Base-by-base conservation (phyloP, 2,797 vertebrate species). In the Sciurus carolinensis region DNA sequence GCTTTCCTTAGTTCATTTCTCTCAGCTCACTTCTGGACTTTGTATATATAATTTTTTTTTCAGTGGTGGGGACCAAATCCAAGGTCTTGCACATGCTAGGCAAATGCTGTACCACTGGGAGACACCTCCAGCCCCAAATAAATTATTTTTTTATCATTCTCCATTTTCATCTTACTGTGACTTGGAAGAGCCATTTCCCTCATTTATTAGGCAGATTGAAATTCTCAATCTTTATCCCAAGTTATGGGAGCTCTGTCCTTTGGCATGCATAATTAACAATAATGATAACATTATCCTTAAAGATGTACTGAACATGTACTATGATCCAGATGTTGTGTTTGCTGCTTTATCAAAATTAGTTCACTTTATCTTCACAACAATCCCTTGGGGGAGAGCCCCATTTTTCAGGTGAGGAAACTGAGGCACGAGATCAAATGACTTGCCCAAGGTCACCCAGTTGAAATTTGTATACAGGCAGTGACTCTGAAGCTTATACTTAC, bases 121-220 rank as follows among this genome's bases (percentile, higher is more conserved):
- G 28, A 28, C 36, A 36, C 24, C 36, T 17, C 28, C 18, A 42
- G 5, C 47, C 30, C 22, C 11, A 7, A 90, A 94, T 71, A 64
- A 62, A 50, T 13, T 42, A 77, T 50, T 66, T 13, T 13, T 59
- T 54, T 50, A 76, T 85, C 42, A 69, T 86, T 80, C 69, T 77
- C 62, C 17, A 30, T 89, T 52, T 81, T 89, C 54, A 87, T 75
- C 42, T 76, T 13, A 62, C 36, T 91, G 52, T 77, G 59, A 71
- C 36, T 72, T 59, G n/a, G 39, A 94, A 92, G 77, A 92, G 24
- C 1, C 64, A 66, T 47, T 89, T 79, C 71, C 71, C 50, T 79
- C n/a, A 57, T 33, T 69, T 76, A 84, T 47, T n/a, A 57, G 54
- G 69, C 52, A 89, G 22, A 47, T 8, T 24, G 47, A 73, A 64